phyloP scores from a whole-genome alignment of 2,888 invertebrate species.

The Chorisops tibialis region DNA sequence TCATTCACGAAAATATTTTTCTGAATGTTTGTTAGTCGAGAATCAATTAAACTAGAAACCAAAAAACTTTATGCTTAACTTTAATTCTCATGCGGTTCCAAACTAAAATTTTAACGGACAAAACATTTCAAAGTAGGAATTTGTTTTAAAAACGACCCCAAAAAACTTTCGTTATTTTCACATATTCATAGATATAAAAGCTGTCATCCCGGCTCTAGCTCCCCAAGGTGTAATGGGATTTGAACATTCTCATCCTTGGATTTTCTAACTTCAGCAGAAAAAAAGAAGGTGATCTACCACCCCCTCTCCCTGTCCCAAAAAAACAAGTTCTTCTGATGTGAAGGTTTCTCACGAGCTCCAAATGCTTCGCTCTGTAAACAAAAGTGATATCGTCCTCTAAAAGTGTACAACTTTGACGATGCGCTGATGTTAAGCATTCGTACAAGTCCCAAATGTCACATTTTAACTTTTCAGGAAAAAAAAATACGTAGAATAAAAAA shows the following conservation, averaged over 20 bases:
- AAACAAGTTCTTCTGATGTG: slow-evolving; percentile 16
- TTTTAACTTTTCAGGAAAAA: slow-evolving; percentile 15
- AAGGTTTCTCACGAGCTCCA: slow-evolving; percentile 9
- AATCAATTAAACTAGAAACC: too few species aligned
- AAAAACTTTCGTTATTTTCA: not conserved
- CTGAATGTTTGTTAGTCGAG: too few species aligned
- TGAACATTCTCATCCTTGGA: not conserved
- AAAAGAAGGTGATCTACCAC: not conserved
- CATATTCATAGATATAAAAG: not conserved
- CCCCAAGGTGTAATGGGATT: slow-evolving; percentile 9
- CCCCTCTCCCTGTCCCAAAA: not conserved
- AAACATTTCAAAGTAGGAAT: too few species aligned
- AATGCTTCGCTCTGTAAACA: not conserved
- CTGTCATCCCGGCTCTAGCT: not conserved
- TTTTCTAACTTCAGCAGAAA: not conserved
- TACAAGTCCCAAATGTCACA: slow-evolving; percentile 30
- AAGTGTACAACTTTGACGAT: slow-evolving; percentile 19
- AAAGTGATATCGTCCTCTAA: not conserved
- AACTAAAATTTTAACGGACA: too few species aligned
- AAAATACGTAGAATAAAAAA: slow-evolving; percentile 8
- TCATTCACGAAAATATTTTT: too few species aligned
- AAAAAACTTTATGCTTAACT: too few species aligned
- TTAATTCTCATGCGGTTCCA: too few species aligned
- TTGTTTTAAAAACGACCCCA: too few species aligned
- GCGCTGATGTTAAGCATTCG: slow-evolving; percentile 23